Evolutionary conservation across 2,797 vertebrate species (phyloP), one percentile per base, ranked within the genome.

Genomic region (Cetoscarus ocellatus): DNA sequence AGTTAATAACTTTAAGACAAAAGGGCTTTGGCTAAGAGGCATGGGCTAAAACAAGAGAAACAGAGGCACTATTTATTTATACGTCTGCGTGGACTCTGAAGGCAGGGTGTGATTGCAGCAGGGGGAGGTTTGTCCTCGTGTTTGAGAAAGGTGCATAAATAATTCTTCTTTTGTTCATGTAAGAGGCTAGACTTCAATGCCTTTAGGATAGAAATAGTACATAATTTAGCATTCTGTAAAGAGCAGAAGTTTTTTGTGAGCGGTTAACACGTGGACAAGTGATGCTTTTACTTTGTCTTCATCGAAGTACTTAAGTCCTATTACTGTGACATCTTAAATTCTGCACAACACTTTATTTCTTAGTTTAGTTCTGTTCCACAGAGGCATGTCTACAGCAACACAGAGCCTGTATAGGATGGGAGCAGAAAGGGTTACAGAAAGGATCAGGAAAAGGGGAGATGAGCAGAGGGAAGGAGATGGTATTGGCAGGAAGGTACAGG

Each of bases 401-500:
- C 17, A 1, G 3, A 38, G 36, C 52, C 65, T 43, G 71, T 34
- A 38, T 14, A 57, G 10, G 2, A 54, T 19, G 34, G 9, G 3
- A 69, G 60, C 3, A 38, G 45, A 38, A 59, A 38, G 48, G 27
- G 59, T 39, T 52, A 51, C n/a, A 70, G 27, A 58, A 67, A 75
- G 49, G 53, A 70, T 18, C 8, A 67, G 65, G 40, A 40, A 76
- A 62, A 49, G 7, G 36, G 36, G 45, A 47, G 42, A 17, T 47
- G 67, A 75, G 71, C 54, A 58, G 70, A 79, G 44, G 19, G 69
- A 48, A 54, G 50, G 69, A 60, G 48, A 63, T 57, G 45, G 57
- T 79, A 77, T 71, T 78, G 79, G 80, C 78, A 83, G 75, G 76
- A 75, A 75, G 68, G 66, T 81, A 48, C 81, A 79, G 65, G 75